Base-by-base conservation (phyloP, 2,888 invertebrate genomes). In the Microdon myrmicae region DNA sequence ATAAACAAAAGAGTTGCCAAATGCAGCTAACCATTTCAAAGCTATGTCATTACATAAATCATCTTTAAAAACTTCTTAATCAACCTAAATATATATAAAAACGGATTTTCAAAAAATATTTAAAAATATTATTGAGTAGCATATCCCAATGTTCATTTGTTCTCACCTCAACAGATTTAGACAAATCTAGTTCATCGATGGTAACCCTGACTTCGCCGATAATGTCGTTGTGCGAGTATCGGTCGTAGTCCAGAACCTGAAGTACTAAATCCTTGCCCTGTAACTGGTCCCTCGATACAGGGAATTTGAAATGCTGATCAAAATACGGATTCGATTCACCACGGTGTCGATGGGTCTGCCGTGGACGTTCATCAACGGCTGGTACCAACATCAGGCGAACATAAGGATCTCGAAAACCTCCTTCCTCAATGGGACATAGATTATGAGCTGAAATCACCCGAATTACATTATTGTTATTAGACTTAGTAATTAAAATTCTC, bases 251-350 rank as follows among this genome's bases (percentile, higher is more conserved):
- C 28, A 80, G 70, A 10, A 80, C 80, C 61, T 80, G 79, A 3
- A 80, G 64, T 10, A 79, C 72, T 37, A 93, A 81, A 14, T 86
- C 88, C 78, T 90, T 92, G 54, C 91, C 90, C 43, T 87, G 86
- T 31, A 94, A 82, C 68, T 94, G 93, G 70, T 94, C 94, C 70
- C 91, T 90, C 8, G 93, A 91, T 5, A 94, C 90, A 1, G 94
- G 94, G 76, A 94, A 94, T 81, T 94, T 94, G 81, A 94, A 94
- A 76, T 90, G 90, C 75, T 94, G 92, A 81, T 94, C 91, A 78
- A 93, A 94, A 80, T 89, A 89, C 0, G 94, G 94, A 79, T 92
- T 92, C 5, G 89, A 85, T 71, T 92, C 90, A 75, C 91, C 91
- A 55, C 91, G 84, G 74, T 91, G 90, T 34, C 93, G 90, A 8